Percentiles rank a stretch among this genome's conserved stretches.
Conservation (phyloP, 2,113 vertebrate species). For the Monarcha castaneiventris region DNA sequence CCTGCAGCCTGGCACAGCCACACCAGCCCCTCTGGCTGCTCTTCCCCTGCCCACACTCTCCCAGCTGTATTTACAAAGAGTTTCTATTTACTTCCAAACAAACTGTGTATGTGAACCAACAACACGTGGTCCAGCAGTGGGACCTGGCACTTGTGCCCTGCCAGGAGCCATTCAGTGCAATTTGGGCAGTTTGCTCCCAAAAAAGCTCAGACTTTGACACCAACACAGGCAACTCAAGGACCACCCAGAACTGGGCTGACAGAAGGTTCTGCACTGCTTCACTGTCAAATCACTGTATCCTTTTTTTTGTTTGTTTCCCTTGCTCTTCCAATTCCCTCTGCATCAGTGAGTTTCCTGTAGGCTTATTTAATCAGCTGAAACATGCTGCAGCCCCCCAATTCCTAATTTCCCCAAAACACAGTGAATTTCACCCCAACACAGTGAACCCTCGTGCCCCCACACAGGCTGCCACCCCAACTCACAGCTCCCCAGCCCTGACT, state of each 20-base stretch:
- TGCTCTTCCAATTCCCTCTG: background rate
- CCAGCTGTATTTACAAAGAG: background rate
- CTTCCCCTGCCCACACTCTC: background rate
- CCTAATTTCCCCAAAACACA: background rate
- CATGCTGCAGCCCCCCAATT: background rate
- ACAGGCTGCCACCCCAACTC: background rate
- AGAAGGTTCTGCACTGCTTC: background rate
- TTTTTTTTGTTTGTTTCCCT: too few species aligned
- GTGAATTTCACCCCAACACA: background rate
- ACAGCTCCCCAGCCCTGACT: constrained; percentile 20
- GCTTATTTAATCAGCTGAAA: background rate
- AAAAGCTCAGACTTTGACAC: background rate
- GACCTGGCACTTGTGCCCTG: background rate
- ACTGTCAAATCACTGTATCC: background rate
- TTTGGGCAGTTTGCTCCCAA: background rate
- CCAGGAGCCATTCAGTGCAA: background rate
- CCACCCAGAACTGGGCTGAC: background rate
- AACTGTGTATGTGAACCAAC: background rate
- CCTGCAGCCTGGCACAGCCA: background rate
- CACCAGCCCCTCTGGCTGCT: background rate
- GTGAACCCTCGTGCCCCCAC: background rate
- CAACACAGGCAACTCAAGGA: background rate
- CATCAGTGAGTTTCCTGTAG: background rate
- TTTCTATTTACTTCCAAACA: background rate
- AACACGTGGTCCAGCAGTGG: background rate